Base-by-base conservation (phyloP, 2,113 vertebrate genomes). In the Petaurus breviceps region DNA sequence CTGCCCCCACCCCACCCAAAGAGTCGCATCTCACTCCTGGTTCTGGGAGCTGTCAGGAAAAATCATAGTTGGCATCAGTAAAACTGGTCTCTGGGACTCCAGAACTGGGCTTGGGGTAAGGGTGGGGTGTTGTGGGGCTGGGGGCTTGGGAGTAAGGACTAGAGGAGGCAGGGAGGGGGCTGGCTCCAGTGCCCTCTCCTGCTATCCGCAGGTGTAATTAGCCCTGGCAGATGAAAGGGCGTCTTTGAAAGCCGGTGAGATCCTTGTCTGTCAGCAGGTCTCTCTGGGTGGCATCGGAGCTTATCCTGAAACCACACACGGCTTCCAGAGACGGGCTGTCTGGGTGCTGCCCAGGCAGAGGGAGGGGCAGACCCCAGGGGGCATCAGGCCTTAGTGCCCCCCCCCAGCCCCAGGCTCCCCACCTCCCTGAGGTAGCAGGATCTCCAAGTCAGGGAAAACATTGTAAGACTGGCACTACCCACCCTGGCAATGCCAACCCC, bases 241-340 rank as follows among this genome's bases (percentile, higher is more conserved):
- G 97, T 98, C 97, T 98, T 97, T 98, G 97, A 98, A 98, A 97
- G 97, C 96, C 1, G 98, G 96, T 37, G 96, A 98, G 98, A 98
- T 98, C 98, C 97, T 98, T 98, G 98, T 98, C 98, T 98, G 97
- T 98, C 98, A 98, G 97, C 98, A 98, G 97, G 97, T 96, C 97
- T 97, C 97, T 97, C 98, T 98, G 98, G 98, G 98, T 98, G 98
- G 98, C 98, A 98, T 98, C 96, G 93, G 96, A 97, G 98, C 98
- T 98, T 98, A 98, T 97, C 97, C 98, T 98, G 97, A 98, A 98
- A 98, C 98, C 98, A 98, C 98, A 98, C 97, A 97, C 97, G 96
- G 98, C 97, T 97, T 84, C 97, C 97, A 98, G 98, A 98, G 98
- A 91, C 97, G 7, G 95, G 97, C 96, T 98, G 98, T 98, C 97